These are phyloP conservation scores for Eucera pruinosa DNA, from an alignment of 2,888 invertebrate genomes.

Conservation along the genomic window DNA sequence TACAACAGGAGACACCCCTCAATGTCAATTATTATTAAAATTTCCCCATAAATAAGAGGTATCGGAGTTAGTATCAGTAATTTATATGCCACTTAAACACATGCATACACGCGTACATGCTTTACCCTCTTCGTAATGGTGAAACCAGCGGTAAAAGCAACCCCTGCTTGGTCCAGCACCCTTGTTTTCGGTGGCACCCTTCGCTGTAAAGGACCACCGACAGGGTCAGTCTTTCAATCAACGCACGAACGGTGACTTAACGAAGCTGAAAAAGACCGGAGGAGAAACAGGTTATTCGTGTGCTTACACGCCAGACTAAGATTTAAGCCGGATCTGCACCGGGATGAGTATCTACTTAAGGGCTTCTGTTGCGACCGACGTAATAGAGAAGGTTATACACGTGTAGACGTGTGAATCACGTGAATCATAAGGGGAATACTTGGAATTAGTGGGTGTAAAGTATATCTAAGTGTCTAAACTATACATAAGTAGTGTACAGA, in stretches of 20 bases:
- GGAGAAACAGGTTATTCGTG: conserved; percentile 15
- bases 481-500: too few species aligned
- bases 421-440: too few species aligned
- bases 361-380: conserved; percentile 54
- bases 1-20: not conserved
- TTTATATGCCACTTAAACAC: conserved; percentile 8
- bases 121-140: conserved; percentile 39
- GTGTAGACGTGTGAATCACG: not conserved
- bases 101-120: not conserved
- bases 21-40: not conserved
- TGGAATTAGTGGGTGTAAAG: not conserved
- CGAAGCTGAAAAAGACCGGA: conserved; percentile 52
- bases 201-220: conserved; percentile 3
- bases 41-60: not conserved
- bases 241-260: conserved; percentile 48
- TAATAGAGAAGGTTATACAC: too few species aligned
- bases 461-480: too few species aligned
- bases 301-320: conserved; percentile 39
- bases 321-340: conserved; percentile 44
- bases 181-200: conserved; percentile 41
- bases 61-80: not conserved
- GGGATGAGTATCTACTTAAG: conserved; percentile 43
- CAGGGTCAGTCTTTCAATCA: conserved; percentile 63
- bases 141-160: conserved; percentile 27
- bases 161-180: conserved; percentile 13